Percentiles rank a stretch among this genome's conserved stretches.
phyloP scores from a whole-genome alignment of 1,140 invertebrate genomes.

The Pomacea maculata region DNA sequence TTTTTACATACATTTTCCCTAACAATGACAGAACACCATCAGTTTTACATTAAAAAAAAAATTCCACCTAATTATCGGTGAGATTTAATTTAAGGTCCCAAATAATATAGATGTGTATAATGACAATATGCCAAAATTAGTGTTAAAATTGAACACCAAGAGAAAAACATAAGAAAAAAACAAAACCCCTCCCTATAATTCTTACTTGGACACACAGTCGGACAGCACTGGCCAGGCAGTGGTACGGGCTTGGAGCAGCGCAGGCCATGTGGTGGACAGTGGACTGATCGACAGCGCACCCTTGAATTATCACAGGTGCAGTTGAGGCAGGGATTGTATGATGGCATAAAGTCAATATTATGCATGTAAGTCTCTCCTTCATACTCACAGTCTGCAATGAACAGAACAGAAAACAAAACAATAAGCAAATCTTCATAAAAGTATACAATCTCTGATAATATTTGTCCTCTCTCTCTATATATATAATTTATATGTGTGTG shows the following conservation, averaged over 20 bases:
- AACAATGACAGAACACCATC: too few relatives aligned
- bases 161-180: not conserved
- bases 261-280: conserved; percentile 36
- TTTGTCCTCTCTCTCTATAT: not conserved
- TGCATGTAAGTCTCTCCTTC: conserved; percentile 43
- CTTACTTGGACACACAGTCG: conserved; percentile 50
- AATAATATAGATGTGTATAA: not conserved
- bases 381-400: conserved; percentile 51
- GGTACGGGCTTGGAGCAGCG: conserved; percentile 41
- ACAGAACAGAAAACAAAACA: not conserved
- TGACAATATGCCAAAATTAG: too few relatives aligned
- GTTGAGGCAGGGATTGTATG: conserved; percentile 56
- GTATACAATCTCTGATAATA: too few relatives aligned
- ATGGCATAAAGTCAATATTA: conserved; percentile 42
- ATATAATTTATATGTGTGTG: not conserved
- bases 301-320: conserved; percentile 51
- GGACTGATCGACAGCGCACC: conserved; percentile 44
- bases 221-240: conserved; percentile 48
- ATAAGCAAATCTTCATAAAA: not conserved
- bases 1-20: too few relatives aligned
- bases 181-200: not conserved
- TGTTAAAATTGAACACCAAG: not conserved
- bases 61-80: not conserved
- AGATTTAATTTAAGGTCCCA: not conserved
- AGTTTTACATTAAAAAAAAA: too few relatives aligned